phyloP scores from a whole-genome alignment of 2,113 vertebrate genomes.

The Pseudorasbora parva region DNA sequence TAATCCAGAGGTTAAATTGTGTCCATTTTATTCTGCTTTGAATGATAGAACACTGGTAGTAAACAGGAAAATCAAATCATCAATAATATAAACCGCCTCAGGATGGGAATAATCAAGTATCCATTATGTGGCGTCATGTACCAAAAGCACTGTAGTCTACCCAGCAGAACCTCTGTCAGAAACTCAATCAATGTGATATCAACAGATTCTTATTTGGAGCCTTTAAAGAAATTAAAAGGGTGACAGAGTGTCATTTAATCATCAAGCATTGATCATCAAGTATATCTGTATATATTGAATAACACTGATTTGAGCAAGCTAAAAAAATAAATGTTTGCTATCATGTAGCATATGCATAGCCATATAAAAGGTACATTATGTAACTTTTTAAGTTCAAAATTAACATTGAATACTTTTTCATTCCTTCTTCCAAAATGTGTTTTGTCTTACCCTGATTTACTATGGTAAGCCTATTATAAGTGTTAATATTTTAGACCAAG shows the following conservation, averaged over 20 bases:
- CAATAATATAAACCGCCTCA: background rate
- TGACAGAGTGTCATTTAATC: background rate
- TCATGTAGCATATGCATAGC: background rate
- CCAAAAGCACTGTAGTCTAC: constrained; percentile 4
- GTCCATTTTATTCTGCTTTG: constrained; percentile 14
- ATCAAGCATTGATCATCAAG: background rate
- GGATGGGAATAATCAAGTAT: background rate
- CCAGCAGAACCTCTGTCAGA: constrained; percentile 1
- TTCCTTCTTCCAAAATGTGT: too few relatives aligned
- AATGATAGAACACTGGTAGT: constrained; percentile 7
- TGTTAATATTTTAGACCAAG: too few relatives aligned
- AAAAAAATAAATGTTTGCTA: background rate
- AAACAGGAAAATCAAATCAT: constrained; percentile 15
- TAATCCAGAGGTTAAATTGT: background rate
- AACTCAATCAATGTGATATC: background rate
- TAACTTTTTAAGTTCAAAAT: too few relatives aligned
- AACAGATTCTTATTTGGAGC: background rate
- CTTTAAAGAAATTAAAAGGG: constrained; percentile 1
- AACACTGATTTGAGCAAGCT: background rate
- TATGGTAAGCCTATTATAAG: too few relatives aligned
- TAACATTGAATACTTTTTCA: too few relatives aligned
- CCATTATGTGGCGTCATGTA: background rate
- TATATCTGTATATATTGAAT: background rate
- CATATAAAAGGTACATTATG: background rate
- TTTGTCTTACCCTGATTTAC: too few relatives aligned